Evolutionary conservation across 1,140 invertebrate species (phyloP).

Genomic region (Trissolcus basalis): DNA sequence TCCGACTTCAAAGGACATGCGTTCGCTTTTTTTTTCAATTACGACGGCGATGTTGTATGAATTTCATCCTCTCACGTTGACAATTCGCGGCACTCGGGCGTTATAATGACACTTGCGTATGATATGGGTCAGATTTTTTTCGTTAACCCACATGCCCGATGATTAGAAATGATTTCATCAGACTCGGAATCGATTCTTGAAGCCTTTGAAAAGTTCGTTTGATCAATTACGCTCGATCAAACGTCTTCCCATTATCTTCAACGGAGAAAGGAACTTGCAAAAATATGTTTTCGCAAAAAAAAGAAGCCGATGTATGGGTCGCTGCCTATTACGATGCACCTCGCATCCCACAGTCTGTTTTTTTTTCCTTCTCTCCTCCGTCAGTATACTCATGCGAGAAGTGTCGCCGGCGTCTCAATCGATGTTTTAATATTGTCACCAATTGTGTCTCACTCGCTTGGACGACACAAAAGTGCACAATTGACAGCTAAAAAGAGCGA

Average conservation of each 20-base stretch:
- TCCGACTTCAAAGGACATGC: conserved; percentile 4
- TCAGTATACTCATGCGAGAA: too few species aligned
- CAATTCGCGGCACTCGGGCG: background rate
- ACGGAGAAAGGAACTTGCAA: conserved; percentile 26
- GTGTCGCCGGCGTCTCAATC: too few species aligned
- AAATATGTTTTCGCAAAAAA: conserved; percentile 37
- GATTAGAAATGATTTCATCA: conserved; percentile 37
- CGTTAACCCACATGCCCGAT: conserved; percentile 25
- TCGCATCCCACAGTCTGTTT: too few species aligned
- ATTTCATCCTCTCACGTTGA: conserved; percentile 4
- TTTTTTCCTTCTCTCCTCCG: too few species aligned
- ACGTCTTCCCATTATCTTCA: conserved; percentile 46
- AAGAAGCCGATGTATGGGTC: background rate
- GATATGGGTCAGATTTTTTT: conserved; percentile 25
- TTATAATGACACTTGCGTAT: conserved; percentile 15
- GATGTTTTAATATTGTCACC: conserved; percentile 14
- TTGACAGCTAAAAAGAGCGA: background rate
- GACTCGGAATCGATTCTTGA: conserved; percentile 48
- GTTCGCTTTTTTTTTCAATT: conserved; percentile 33
- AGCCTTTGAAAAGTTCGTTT: conserved; percentile 43
- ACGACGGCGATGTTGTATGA: conserved; percentile 13
- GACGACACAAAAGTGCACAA: background rate
- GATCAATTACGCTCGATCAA: conserved; percentile 49
- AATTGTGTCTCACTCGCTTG: background rate
- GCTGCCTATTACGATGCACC: too few species aligned